Evolutionary conservation across 2,888 invertebrate genomes (phyloP), one percentile per base, ranked within the genome.

Genomic region (Aleiodes alternator): DNA sequence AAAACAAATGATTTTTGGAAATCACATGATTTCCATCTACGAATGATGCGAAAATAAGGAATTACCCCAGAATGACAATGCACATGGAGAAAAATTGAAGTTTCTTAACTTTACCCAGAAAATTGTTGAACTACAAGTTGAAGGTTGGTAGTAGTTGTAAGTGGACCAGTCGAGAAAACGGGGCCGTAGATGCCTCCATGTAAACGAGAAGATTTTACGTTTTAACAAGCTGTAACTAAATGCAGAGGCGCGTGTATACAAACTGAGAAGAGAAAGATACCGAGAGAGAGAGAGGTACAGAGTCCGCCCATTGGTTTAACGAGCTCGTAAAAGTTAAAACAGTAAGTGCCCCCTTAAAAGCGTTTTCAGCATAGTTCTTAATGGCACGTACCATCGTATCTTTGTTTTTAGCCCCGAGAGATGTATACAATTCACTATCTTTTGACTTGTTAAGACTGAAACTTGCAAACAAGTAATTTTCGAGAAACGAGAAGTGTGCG

Each of bases 301-400:
- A 75, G 77, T 77, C 74, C 78, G 78, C 69, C 81, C 82, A 82
- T 84, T 83, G 81, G 79, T 82, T 84, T 84, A 85, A 84, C 79
- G 84, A 84, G 77, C 79, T 76, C 80, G 80, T 85, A 84, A 86
- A 86, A 84, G 82, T 86, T 85, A 82, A 82, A 83, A 81, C 83
- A 80, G 80, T 79, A 83, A 84, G 79, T 80, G 82, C 80, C 69
- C 78, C 76, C 77, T 79, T 82, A 79, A 80, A 81, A 81, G 78
- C 76, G 78, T 79, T 81, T 78, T 76, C 78, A 72, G 59, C 72
- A 75, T 72, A 55, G 74, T 55, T 50, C 75, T 79, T 79, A 77
- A 78, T 76, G 75, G 76, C 77, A 80, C 81, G 73, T 59, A 57
- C 72, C 75, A 59, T 59, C 53, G 64, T 76, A 53, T 70, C 69